phyloP scores from a whole-genome alignment of 1,140 invertebrate genomes.

The Cryptotermes secundus region DNA sequence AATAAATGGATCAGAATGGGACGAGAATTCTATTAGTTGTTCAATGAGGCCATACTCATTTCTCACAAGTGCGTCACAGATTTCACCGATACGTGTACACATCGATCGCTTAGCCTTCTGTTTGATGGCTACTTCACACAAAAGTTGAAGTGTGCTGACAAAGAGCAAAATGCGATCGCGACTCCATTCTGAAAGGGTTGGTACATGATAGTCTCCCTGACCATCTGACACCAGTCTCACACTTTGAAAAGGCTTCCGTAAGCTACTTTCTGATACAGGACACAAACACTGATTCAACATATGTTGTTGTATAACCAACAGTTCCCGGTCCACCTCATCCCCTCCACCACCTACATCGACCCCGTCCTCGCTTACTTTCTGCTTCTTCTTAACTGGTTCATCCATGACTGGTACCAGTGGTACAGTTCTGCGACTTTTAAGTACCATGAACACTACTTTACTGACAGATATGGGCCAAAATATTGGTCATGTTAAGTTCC shows the following conservation, averaged over 20 bases:
- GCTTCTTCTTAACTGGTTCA: constrained; percentile 75
- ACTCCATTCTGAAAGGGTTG: constrained; percentile 67
- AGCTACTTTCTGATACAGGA: constrained; percentile 65
- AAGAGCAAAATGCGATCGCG: constrained; percentile 70
- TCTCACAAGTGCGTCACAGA: constrained; percentile 74
- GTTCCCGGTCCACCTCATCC: constrained; percentile 43
- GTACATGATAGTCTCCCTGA: constrained; percentile 53
- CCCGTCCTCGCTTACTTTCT: constrained; percentile 58
- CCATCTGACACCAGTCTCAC: constrained; percentile 42
- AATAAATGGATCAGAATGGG: constrained; percentile 75
- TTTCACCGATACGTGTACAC: constrained; percentile 73
- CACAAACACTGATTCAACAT: constrained; percentile 75
- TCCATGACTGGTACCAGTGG: constrained; percentile 51
- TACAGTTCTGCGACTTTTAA: constrained; percentile 41
- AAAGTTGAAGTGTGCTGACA: constrained; percentile 75
- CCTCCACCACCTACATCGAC: constrained; percentile 48
- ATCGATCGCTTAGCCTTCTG: constrained; percentile 78
- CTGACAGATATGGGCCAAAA: not conserved
- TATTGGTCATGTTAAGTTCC: constrained; percentile 27
- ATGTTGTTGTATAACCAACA: constrained; percentile 37
- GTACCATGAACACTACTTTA: constrained; percentile 46
- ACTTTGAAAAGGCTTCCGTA: constrained; percentile 68
- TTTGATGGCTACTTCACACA: constrained; percentile 81
- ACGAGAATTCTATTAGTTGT: constrained; percentile 75
- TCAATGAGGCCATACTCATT: constrained; percentile 81